Percentiles rank a stretch among this genome's conserved stretches.
phyloP scores from a whole-genome alignment of 1,140 invertebrate genomes.

The Drosophila kanapiae region DNA sequence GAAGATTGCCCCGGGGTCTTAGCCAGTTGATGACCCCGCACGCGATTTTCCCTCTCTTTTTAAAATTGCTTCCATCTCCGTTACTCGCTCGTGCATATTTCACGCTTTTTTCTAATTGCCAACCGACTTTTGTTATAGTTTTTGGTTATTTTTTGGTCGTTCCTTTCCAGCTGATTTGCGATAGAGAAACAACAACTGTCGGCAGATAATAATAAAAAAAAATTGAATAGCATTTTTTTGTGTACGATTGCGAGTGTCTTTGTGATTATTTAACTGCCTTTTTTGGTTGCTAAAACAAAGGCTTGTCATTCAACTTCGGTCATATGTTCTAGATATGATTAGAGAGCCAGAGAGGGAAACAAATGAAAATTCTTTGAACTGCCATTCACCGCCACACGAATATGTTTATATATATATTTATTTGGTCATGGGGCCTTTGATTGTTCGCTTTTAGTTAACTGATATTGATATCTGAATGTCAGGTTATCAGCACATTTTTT shows the following conservation, averaged over 20 bases:
- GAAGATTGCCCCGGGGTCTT: constrained; percentile 23
- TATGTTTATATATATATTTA: constrained; percentile 5
- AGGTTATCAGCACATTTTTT: constrained; percentile 30
- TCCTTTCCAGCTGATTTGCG: constrained; percentile 59
- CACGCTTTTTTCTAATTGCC: constrained; percentile 66
- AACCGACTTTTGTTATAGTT: constrained; percentile 48
- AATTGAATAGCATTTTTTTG: constrained; percentile 64
- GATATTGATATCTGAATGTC: constrained; percentile 35
- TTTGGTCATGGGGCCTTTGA: constrained; percentile 44
- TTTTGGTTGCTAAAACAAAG: constrained; percentile 67
- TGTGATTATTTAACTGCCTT: constrained; percentile 68
- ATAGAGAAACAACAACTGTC: constrained; percentile 64
- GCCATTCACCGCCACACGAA: constrained; percentile 3
- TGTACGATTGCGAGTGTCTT: constrained; percentile 14
- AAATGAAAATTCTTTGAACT: constrained; percentile 24
- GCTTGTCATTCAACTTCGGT: constrained; percentile 41
- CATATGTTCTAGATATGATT: constrained; percentile 62
- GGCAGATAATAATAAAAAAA: constrained; percentile 57
- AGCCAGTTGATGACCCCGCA: constrained; percentile 74
- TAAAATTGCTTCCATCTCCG: not conserved
- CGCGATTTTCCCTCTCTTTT: constrained; percentile 50
- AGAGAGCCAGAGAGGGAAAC: not conserved
- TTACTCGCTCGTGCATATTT: constrained; percentile 58
- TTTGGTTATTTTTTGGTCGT: constrained; percentile 39
- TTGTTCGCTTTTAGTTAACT: constrained; percentile 28